Evolutionary conservation across 2,888 invertebrate species (phyloP).

Genomic region (Ryuthela nishihirai): DNA sequence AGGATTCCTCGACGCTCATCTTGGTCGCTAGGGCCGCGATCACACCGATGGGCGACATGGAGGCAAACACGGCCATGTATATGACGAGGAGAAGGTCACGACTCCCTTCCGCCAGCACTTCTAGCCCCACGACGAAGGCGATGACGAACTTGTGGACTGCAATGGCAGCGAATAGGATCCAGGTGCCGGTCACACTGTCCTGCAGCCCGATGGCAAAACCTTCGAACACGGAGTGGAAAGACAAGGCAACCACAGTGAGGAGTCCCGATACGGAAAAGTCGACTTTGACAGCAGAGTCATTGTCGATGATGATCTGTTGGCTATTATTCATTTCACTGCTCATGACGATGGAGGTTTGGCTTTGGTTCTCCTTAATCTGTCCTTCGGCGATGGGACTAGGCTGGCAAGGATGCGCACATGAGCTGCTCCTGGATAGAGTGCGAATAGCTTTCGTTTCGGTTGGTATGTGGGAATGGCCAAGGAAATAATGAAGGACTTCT

Average conservation of each 20-base stretch:
- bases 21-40: conserved; percentile 35
- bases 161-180: conserved; percentile 79
- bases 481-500: conserved; percentile 53
- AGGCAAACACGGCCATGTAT: conserved; percentile 67
- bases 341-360: no score
- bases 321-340: no score
- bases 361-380: no score
- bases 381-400: no score
- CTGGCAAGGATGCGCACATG: no score
- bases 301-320: no score
- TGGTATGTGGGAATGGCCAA: conserved; percentile 19
- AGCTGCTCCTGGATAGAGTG: conserved; percentile 11
- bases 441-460: conserved; percentile 20
- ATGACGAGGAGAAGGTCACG: conserved; percentile 23
- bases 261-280: conserved; percentile 49
- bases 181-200: conserved; percentile 63
- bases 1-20: conserved; percentile 18
- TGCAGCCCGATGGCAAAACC: conserved; percentile 78
- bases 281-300: no score
- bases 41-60: conserved; percentile 70
- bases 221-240: conserved; percentile 81
- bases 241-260: conserved; percentile 74
- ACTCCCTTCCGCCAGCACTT: conserved; percentile 64
- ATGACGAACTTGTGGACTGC: conserved; percentile 81
- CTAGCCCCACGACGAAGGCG: conserved; percentile 82